phyloP scores from a whole-genome alignment of 1,140 invertebrate genomes.

The Coboldia fuscipes region DNA sequence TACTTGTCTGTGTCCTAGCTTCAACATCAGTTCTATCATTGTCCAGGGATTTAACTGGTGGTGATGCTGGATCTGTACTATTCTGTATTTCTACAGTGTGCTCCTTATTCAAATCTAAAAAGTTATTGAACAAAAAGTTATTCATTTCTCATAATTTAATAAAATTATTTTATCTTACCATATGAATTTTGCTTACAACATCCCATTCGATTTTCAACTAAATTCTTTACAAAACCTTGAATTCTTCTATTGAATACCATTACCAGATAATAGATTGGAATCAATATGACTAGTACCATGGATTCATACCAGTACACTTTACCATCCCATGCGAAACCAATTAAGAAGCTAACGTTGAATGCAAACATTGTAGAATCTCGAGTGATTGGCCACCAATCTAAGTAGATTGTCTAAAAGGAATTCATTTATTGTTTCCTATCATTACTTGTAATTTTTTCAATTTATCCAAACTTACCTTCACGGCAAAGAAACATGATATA shows the following conservation, averaged over 20 bases:
- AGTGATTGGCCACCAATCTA: constrained; percentile 66
- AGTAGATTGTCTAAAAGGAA: constrained; percentile 44
- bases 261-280: constrained; percentile 41
- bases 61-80: no score
- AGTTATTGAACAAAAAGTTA: no score
- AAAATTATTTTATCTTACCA: constrained; percentile 6
- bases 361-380: constrained; percentile 68
- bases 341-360: constrained; percentile 48
- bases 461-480: constrained; percentile 24
- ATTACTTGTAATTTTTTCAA: neutral
- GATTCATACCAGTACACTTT: constrained; percentile 60
- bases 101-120: no score
- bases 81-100: no score
- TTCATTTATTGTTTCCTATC: neutral
- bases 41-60: no score
- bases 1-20: neutral
- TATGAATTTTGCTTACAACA: constrained; percentile 19
- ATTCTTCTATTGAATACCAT: constrained; percentile 11
- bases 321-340: constrained; percentile 59
- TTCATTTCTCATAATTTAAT: no score
- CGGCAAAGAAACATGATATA: constrained; percentile 46
- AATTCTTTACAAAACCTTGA: constrained; percentile 24
- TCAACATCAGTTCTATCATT: neutral
- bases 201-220: constrained; percentile 17
- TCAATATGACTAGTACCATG: constrained; percentile 37